Evolutionary conservation across 23 tunicate species (phyloP).

Genomic region (Styela clava): DNA sequence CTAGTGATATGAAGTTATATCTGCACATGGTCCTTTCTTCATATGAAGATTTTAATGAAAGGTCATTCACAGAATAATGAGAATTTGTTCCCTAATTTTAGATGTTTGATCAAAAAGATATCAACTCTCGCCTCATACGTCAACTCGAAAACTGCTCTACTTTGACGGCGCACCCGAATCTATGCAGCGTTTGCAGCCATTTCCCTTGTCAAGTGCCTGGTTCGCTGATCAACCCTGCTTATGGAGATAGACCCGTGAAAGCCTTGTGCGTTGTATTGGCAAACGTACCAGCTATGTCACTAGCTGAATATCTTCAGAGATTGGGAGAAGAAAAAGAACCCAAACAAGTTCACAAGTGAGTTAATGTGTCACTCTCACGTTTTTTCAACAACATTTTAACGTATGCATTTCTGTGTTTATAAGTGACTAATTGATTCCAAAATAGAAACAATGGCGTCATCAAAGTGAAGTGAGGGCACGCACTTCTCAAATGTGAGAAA

Average conservation of each 20-base stretch:
- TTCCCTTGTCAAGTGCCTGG: slow-evolving; percentile 78
- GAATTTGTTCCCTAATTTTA: too few species aligned
- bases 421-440: too few species aligned
- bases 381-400: too few species aligned
- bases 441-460: too few species aligned
- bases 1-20: too few species aligned
- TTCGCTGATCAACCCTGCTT: slow-evolving; percentile 69
- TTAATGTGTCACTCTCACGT: too few species aligned
- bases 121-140: slow-evolving; percentile 15
- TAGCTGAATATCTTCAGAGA: not conserved
- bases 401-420: too few species aligned
- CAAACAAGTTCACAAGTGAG: slow-evolving; percentile 12
- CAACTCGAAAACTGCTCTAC: slow-evolving; percentile 69
- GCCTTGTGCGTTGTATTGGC: slow-evolving; percentile 81
- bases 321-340: slow-evolving; percentile 16
- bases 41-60: too few species aligned
- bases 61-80: too few species aligned
- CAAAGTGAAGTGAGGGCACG: too few species aligned
- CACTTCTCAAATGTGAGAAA: too few species aligned
- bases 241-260: slow-evolving; percentile 72
- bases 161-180: slow-evolving; percentile 83
- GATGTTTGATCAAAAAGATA: slow-evolving; percentile 14
- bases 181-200: slow-evolving; percentile 92
- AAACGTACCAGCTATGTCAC: slow-evolving; percentile 25
- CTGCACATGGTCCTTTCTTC: too few species aligned